A percentile compares a stretch with the other conserved stretches of the same genome.
These are phyloP conservation scores for Sclerurus mexicanus DNA, from an alignment of 2,113 vertebrate species.

Conservation along the genomic window DNA sequence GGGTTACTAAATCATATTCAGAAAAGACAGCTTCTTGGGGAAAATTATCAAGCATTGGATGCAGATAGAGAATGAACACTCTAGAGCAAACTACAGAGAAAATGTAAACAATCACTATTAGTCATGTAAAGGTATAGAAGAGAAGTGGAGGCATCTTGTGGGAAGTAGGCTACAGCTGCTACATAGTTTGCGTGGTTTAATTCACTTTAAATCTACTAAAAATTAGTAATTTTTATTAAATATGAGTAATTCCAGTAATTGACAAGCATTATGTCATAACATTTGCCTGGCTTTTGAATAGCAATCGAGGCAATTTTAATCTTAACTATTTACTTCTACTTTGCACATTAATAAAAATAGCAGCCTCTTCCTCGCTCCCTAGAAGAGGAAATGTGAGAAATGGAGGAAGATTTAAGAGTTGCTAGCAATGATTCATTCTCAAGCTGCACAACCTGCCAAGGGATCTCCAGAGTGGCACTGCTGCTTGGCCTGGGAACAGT, in stretches of 20 bases:
- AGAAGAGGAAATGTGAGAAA: neutral
- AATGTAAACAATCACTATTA: neutral
- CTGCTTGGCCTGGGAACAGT: neutral
- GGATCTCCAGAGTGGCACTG: neutral
- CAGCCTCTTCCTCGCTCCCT: neutral
- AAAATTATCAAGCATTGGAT: neutral
- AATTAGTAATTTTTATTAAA: neutral
- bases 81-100: neutral
- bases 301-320: neutral
- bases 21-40: neutral
- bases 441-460: neutral
- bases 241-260: neutral
- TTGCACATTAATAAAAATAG: neutral
- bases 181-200: neutral
- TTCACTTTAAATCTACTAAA: neutral
- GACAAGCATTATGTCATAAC: neutral
- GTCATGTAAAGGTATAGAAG: neutral
- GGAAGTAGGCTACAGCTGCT: neutral
- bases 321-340: conserved; percentile 7
- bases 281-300: neutral
- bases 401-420: neutral
- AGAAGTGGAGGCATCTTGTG: neutral
- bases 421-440: conserved; percentile 10
- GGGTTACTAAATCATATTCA: neutral
- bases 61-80: neutral